Percentiles rank a stretch among this genome's conserved stretches.
These are phyloP conservation scores for Prunella strophiata DNA, from an alignment of 2,797 vertebrate genomes.

Conservation along the genomic window DNA sequence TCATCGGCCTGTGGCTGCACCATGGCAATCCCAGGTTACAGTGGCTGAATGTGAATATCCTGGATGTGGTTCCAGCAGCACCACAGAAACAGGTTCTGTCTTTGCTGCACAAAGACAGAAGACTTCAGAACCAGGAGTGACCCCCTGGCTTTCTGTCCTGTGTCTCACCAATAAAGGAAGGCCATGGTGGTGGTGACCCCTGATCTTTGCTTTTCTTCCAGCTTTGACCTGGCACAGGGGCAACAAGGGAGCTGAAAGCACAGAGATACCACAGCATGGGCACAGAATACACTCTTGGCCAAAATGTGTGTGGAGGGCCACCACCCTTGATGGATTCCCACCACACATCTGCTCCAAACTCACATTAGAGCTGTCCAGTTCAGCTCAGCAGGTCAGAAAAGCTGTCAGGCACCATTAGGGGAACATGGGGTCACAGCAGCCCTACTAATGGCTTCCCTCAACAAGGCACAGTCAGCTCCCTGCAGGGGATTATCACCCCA, in stretches of 20 bases:
- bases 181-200: not conserved
- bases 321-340: not conserved
- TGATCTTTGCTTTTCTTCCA: not conserved
- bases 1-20: not conserved
- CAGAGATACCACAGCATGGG: not conserved
- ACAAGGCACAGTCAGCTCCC: not conserved
- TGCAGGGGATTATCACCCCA: not conserved
- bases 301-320: not conserved
- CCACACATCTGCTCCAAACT: not conserved
- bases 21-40: not conserved
- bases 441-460: not conserved
- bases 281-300: not conserved
- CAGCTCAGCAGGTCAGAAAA: not conserved
- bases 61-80: not conserved
- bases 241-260: not conserved
- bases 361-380: accelerated
- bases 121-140: not conserved
- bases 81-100: not conserved
- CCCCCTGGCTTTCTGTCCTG: not conserved
- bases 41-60: not conserved
- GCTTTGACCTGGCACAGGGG: not conserved
- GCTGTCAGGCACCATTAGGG: not conserved
- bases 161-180: slow-evolving; percentile 41
- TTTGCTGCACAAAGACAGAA: not conserved
- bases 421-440: accelerated